These are phyloP conservation scores for Hirtodrosophila histrioides DNA, from an alignment of 2,888 invertebrate species.

Conservation along the genomic window DNA sequence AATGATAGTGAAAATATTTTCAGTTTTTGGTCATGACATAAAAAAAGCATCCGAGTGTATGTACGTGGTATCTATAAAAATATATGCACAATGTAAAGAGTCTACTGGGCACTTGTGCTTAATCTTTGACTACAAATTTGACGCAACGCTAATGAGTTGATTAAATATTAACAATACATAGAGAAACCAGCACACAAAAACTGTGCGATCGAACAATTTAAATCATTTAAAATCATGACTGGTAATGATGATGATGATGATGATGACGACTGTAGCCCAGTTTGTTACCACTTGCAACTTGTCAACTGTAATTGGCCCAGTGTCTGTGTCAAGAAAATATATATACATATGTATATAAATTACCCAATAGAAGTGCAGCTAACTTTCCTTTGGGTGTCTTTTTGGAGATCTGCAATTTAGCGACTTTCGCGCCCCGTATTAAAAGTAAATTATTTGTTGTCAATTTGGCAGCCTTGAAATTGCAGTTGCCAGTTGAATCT, in stretches of 20 bases:
- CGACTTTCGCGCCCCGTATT: conserved; percentile 65
- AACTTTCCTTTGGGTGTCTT: conserved; percentile 49
- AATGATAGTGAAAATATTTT: conserved; percentile 76
- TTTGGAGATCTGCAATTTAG: conserved; percentile 30
- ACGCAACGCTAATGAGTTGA: conserved; percentile 53
- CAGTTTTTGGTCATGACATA: conserved; percentile 73
- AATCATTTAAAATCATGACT: background rate
- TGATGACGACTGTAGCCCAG: background rate
- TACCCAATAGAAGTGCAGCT: conserved; percentile 7
- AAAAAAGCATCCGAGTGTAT: conserved; percentile 32
- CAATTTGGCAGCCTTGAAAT: conserved; percentile 66
- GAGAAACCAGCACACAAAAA: too few relatives aligned
- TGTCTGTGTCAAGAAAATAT: too few relatives aligned
- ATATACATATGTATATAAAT: conserved; percentile 3
- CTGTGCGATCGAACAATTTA: too few relatives aligned
- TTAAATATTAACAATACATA: conserved; percentile 22
- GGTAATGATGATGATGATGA: conserved; percentile 14
- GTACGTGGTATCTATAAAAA: conserved; percentile 22
- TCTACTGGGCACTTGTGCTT: conserved; percentile 1
- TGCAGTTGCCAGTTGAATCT: conserved; percentile 34
- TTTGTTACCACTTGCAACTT: background rate
- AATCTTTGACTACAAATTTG: conserved; percentile 12
- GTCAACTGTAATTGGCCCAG: too few relatives aligned
- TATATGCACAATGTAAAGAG: conserved; percentile 31
- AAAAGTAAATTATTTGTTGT: conserved; percentile 70